phyloP scores from a whole-genome alignment of 2,113 vertebrate species.

The Forbesichthys papilliferus region DNA sequence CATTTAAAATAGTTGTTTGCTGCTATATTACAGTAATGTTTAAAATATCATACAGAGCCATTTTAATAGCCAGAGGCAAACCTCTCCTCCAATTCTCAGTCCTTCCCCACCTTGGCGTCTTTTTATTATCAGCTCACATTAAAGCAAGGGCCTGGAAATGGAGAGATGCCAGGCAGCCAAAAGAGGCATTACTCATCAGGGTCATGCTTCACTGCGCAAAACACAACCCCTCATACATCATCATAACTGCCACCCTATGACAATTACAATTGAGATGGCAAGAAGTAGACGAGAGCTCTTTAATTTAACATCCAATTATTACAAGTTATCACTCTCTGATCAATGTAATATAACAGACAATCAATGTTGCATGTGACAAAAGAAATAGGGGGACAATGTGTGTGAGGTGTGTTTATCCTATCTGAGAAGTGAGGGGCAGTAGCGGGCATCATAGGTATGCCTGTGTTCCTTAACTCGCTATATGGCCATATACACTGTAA shows the following conservation, averaged over 20 bases:
- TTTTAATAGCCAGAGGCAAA: slow-evolving; percentile 19
- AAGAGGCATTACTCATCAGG: slow-evolving; percentile 92
- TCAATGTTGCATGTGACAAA: slow-evolving; percentile 95
- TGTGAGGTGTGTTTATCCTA: slow-evolving; percentile 17
- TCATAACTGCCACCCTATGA: slow-evolving; percentile 98
- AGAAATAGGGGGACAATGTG: slow-evolving; percentile 67
- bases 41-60: neutral
- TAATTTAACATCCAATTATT: slow-evolving; percentile 99
- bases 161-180: slow-evolving; percentile 84
- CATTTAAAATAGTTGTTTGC: too few species aligned
- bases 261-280: slow-evolving; percentile 99
- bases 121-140: slow-evolving; percentile 89
- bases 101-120: slow-evolving; percentile 67
- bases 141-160: slow-evolving; percentile 83
- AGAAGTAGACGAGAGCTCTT: slow-evolving; percentile 97
- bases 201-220: slow-evolving; percentile 95
- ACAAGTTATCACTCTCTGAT: slow-evolving; percentile 99
- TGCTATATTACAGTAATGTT: too few species aligned
- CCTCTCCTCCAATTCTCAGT: slow-evolving; percentile 33
- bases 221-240: slow-evolving; percentile 99
- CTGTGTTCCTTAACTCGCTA: too few species aligned
- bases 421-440: slow-evolving; percentile 24
- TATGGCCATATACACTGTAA: too few species aligned
- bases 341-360: slow-evolving; percentile 99
- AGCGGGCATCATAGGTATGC: neutral